These are phyloP conservation scores for Rhagium mordax DNA, from an alignment of 2,888 invertebrate genomes.

Conservation along the genomic window DNA sequence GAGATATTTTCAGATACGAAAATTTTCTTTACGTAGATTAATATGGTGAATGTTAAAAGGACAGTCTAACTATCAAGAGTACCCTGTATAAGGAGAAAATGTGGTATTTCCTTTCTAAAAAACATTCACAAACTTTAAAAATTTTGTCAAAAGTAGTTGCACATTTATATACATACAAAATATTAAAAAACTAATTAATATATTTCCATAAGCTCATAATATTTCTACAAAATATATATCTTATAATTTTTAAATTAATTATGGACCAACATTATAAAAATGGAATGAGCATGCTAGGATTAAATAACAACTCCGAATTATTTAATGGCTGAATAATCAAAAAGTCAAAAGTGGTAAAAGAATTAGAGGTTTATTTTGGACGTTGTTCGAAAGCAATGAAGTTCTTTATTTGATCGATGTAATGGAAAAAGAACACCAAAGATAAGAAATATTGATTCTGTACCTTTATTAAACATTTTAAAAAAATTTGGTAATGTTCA, in stretches of 20 bases:
- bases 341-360: background rate
- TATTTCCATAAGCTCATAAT: slow-evolving; percentile 52
- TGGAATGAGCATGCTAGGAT: slow-evolving; percentile 10
- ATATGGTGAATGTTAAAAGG: too few species aligned
- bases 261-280: slow-evolving; percentile 35
- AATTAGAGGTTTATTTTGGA: background rate
- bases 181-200: slow-evolving; percentile 54
- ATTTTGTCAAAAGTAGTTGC: slow-evolving; percentile 33
- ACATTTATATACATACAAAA: slow-evolving; percentile 56
- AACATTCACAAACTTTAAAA: slow-evolving; percentile 5
- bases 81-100: slow-evolving; percentile 2
- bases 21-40: too few species aligned
- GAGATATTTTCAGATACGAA: too few species aligned
- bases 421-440: too few species aligned
- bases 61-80: too few species aligned
- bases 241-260: slow-evolving; percentile 41
- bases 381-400: too few species aligned
- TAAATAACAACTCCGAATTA: background rate
- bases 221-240: slow-evolving; percentile 59
- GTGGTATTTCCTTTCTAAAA: background rate
- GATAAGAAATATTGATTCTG: too few species aligned
- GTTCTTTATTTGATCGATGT: too few species aligned
- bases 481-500: too few species aligned
- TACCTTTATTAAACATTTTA: too few species aligned
- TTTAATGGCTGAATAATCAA: background rate